Evolutionary conservation across 2,113 vertebrate genomes (phyloP), one percentile per base, ranked within the genome.

Genomic region (Mixornis gularis): DNA sequence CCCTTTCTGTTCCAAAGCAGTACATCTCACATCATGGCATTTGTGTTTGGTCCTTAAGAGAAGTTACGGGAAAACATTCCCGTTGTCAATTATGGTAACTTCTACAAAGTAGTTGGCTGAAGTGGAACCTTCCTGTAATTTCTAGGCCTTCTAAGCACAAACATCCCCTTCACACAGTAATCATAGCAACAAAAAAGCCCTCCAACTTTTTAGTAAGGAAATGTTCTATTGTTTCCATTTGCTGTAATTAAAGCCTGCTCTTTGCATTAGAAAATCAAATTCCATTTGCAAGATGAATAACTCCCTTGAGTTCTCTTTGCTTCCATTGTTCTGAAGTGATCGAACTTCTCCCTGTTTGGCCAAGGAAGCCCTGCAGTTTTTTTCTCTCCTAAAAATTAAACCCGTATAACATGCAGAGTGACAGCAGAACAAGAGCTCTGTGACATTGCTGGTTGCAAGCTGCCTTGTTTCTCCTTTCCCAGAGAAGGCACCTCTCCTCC

Each of bases 241-340:
- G 32, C 32, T 89, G 70, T 79, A 92, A 94, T 92, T 82, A 91
- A 79, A 94, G 85, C 81, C 73, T 85, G 74, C 63, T 92, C n/a
- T 92, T 93, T 62, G 58, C 89, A 87, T 91, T 79, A 91, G 80
- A 93, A 92, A 92, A 96, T 76, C 65, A 76, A 93, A 89, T 71
- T 89, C 58, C 46, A 58, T 81, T 87, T 94, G 38, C 29, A 56
- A 71, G 65, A 91, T 38, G 2, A 93, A 64, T 58, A 91, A 91
- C 89, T 92, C 81, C 63, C 70, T 55, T 66, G 80, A 68, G 49
- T 60, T 81, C 49, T 76, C 53, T 49, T 76, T 72, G 84, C 44
- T 87, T 79, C 73, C 41, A 56, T 92, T 91, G 87, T 91, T 93
- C 70, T 48, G 30, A 53, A 85, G 62, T 4, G 4, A 89, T 78